These are phyloP conservation scores for Euzophera pinguis DNA, from an alignment of 2,888 invertebrate species.

Conservation along the genomic window DNA sequence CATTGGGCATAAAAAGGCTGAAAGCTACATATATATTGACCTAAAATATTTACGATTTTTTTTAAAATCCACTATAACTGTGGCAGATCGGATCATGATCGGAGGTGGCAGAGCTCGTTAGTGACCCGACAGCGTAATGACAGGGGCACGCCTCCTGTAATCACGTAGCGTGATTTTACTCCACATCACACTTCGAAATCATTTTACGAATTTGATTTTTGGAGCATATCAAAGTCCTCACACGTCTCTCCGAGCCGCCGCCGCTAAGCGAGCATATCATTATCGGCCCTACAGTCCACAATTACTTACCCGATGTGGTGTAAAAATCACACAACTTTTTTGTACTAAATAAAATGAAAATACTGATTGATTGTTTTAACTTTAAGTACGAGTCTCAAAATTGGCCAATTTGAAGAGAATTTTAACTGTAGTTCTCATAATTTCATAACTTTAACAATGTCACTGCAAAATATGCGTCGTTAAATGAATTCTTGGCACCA, in stretches of 20 bases:
- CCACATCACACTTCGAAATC: slow-evolving; percentile 65
- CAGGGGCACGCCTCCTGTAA: slow-evolving; percentile 63
- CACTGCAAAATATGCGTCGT: slow-evolving; percentile 6
- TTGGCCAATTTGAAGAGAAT: slow-evolving; percentile 27
- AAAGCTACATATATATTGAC: no score
- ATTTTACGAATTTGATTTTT: slow-evolving; percentile 62
- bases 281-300: slow-evolving; percentile 52
- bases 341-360: slow-evolving; percentile 19
- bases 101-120: slow-evolving; percentile 47
- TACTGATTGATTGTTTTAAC: slow-evolving; percentile 47
- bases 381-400: slow-evolving; percentile 26
- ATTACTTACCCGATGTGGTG: slow-evolving; percentile 55
- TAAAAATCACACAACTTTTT: slow-evolving; percentile 44
- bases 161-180: slow-evolving; percentile 62
- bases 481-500: slow-evolving; percentile 5
- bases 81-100: slow-evolving; percentile 15
- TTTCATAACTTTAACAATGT: slow-evolving; percentile 10
- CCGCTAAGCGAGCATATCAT: slow-evolving; percentile 66
- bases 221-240: slow-evolving; percentile 60
- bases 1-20: no score
- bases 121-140: slow-evolving; percentile 62
- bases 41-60: neutral
- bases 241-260: slow-evolving; percentile 46
- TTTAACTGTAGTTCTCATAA: slow-evolving; percentile 9
- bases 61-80: neutral